phyloP scores from a whole-genome alignment of 2,113 vertebrate species.

The Arenaria interpres region DNA sequence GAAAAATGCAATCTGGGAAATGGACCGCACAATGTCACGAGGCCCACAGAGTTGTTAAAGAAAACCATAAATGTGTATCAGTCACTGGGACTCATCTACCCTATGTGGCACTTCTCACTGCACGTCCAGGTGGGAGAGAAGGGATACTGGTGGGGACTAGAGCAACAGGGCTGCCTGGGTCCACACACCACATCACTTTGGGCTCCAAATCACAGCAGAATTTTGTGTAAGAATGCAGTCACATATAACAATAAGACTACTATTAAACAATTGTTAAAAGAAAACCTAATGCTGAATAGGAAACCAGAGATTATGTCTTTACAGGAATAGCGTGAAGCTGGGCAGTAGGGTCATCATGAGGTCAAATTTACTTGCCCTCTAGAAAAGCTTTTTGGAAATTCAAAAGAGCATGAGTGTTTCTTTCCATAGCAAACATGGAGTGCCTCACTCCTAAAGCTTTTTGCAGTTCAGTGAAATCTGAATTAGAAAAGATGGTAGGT shows the following conservation, averaged over 20 bases:
- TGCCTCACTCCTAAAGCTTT: not conserved
- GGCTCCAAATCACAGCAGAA: not conserved
- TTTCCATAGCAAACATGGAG: not conserved
- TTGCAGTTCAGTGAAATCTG: not conserved
- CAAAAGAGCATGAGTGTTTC: not conserved
- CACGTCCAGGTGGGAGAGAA: not conserved
- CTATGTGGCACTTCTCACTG: fast-evolving
- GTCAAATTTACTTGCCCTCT: not conserved
- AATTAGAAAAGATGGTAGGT: not conserved
- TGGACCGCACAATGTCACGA: not conserved
- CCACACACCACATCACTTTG: not conserved
- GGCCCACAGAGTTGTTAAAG: not conserved
- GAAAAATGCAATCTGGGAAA: not conserved
- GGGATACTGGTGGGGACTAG: not conserved
- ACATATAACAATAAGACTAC: not conserved
- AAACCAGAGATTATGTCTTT: not conserved
- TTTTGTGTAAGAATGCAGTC: not conserved
- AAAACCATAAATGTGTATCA: not conserved
- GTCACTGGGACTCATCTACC: not conserved
- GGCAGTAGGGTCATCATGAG: not conserved
- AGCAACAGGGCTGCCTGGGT: not conserved
- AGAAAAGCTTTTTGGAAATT: not conserved
- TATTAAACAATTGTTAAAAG: not conserved
- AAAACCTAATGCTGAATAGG: not conserved
- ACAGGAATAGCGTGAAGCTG: not conserved